These are phyloP conservation scores for Ahaetulla prasina DNA, from an alignment of 2,113 vertebrate genomes.

Conservation along the genomic window DNA sequence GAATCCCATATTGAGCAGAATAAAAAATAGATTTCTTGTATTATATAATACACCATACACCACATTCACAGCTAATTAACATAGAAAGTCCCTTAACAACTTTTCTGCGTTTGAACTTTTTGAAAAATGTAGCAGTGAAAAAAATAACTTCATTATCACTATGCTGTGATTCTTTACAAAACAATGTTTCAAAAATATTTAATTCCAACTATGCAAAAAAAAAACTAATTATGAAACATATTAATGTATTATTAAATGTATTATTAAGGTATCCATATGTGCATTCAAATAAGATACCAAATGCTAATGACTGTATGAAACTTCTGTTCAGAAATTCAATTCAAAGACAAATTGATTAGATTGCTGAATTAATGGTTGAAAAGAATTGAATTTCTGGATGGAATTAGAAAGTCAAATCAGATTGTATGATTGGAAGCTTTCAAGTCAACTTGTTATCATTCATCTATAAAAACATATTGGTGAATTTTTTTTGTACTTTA, in stretches of 20 bases:
- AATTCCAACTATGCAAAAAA: neutral
- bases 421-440: neutral
- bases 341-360: neutral
- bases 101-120: constrained; percentile 50
- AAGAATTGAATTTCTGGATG: neutral
- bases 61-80: constrained; percentile 59
- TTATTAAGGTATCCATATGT: neutral
- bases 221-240: neutral
- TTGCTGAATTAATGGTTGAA: neutral
- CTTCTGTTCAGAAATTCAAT: neutral
- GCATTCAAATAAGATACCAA: neutral
- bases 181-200: neutral
- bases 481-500: neutral
- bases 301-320: neutral
- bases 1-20: constrained; percentile 57
- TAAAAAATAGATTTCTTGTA: constrained; percentile 65
- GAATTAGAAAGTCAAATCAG: neutral
- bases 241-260: neutral
- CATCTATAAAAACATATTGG: no score
- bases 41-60: constrained; percentile 57
- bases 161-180: neutral
- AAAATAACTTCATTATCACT: constrained; percentile 5
- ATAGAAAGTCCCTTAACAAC: constrained; percentile 71
- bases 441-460: neutral
- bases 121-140: constrained; percentile 1